phyloP scores from a whole-genome alignment of 1,140 invertebrate genomes.

The Matsumurasca onukii region DNA sequence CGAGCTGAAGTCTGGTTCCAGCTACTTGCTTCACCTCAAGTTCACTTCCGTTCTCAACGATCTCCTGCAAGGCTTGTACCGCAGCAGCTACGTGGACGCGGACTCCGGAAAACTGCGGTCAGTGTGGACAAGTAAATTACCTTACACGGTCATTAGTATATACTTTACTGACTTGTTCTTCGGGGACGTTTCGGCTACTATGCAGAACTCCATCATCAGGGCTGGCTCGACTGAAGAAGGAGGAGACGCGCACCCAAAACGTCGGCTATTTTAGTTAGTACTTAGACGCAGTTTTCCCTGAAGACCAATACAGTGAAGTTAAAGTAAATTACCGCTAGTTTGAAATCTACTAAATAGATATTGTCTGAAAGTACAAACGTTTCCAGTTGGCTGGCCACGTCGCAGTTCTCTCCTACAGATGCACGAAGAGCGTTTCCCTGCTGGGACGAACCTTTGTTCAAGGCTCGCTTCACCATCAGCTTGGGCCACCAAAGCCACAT shows the following conservation, averaged over 20 bases:
- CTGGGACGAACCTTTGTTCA: conserved; percentile 76
- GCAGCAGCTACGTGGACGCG: conserved; percentile 72
- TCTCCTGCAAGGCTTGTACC: conserved; percentile 80
- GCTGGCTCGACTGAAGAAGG: no score
- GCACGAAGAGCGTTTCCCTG: conserved; percentile 73
- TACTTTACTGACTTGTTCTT: not conserved
- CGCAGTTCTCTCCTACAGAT: conserved; percentile 69
- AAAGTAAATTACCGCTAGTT: not conserved
- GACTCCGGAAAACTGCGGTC: conserved; percentile 60
- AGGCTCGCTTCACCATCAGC: conserved; percentile 61
- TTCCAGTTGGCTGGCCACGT: conserved; percentile 58
- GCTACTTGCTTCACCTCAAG: not conserved
- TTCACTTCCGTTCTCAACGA: conserved; percentile 58
- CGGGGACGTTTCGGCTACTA: not conserved
- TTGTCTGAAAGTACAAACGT: no score
- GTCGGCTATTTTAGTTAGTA: no score
- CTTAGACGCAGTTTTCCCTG: no score
- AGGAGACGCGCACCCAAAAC: no score
- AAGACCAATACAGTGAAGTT: not conserved
- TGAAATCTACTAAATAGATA: not conserved
- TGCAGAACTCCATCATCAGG: no score
- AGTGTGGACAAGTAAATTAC: no score
- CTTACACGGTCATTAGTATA: not conserved
- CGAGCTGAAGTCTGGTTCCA: not conserved
- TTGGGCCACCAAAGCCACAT: conserved; percentile 40